Conservation (phyloP, 1,140 invertebrate species). For the Euschistus heros region DNA sequence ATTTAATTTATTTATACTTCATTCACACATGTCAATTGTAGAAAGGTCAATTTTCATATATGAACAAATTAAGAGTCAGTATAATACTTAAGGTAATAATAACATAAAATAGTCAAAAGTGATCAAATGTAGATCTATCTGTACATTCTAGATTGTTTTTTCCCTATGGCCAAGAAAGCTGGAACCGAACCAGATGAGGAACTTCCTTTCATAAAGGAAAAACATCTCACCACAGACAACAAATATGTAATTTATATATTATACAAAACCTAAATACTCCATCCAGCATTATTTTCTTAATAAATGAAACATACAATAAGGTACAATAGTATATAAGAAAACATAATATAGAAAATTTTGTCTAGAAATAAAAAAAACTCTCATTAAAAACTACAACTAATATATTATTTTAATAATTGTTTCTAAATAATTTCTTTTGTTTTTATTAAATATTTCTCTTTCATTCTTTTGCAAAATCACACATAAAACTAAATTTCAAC, state of each 20-base stretch:
- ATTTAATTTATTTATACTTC: background rate
- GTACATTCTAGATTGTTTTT: background rate
- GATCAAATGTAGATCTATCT: background rate
- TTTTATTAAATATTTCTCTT: background rate
- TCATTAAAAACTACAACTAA: constrained; percentile 16
- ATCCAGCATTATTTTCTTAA: constrained; percentile 2
- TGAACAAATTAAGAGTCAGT: background rate
- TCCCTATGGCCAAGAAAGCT: constrained; percentile 13
- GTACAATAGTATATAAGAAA: constrained; percentile 18
- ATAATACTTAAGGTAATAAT: no score
- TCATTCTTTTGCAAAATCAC: background rate
- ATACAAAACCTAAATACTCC: background rate
- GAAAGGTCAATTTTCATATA: background rate
- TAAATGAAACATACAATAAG: constrained; percentile 14
- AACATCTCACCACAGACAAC: background rate
- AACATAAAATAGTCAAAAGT: no score
- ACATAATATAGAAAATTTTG: constrained; percentile 15
- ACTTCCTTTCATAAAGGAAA: background rate
- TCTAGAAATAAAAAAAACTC: constrained; percentile 13
- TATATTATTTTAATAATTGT: constrained; percentile 5
- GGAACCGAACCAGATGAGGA: background rate
- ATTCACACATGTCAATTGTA: background rate
- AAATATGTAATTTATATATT: background rate
- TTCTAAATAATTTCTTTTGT: constrained; percentile 6
- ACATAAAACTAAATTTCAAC: background rate